Conservation (phyloP, 2,888 invertebrate genomes). For the Drosophila silvestris region DNA sequence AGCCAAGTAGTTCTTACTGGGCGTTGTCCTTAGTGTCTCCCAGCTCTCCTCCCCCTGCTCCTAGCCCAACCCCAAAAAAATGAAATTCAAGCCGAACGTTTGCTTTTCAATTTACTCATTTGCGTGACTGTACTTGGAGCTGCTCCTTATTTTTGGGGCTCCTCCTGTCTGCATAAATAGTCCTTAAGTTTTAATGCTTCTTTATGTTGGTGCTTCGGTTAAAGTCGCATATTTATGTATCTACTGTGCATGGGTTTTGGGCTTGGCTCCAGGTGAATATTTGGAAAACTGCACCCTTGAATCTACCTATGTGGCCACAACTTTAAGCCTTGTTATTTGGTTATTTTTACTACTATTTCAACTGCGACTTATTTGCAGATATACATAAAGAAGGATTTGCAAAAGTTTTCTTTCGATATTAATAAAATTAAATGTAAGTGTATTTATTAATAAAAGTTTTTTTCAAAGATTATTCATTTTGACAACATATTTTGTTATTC, state of each 20-base stretch:
- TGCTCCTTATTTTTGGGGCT: slow-evolving; percentile 14
- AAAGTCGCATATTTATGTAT: slow-evolving; percentile 39
- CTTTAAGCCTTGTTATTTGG: slow-evolving; percentile 9
- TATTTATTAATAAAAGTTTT: not conserved
- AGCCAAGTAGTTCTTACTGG: slow-evolving; percentile 55
- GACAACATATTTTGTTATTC: not conserved
- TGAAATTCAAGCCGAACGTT: slow-evolving; percentile 5
- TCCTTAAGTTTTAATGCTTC: slow-evolving; percentile 55
- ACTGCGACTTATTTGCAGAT: slow-evolving; percentile 10
- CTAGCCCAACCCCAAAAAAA: slow-evolving; percentile 13
- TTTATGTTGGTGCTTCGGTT: slow-evolving; percentile 52
- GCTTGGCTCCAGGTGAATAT: slow-evolving; percentile 19
- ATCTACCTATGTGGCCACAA: slow-evolving; percentile 5
- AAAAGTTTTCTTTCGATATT: not conserved
- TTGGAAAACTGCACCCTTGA: slow-evolving; percentile 7
- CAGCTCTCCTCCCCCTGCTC: not conserved
- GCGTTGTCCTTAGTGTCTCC: slow-evolving; percentile 42
- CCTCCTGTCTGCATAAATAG: slow-evolving; percentile 29
- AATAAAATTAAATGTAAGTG: not conserved
- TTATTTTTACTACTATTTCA: slow-evolving; percentile 19
- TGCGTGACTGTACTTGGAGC: slow-evolving; percentile 49
- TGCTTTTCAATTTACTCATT: slow-evolving; percentile 50
- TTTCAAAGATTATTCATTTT: not conserved
- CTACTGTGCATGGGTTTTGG: slow-evolving; percentile 9
- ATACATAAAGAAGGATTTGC: not conserved